A percentile compares a stretch with the other conserved stretches of the same genome.
Evolutionary conservation across 1,140 invertebrate genomes (phyloP).

Genomic region (Pseudomyrmex gracilis): DNA sequence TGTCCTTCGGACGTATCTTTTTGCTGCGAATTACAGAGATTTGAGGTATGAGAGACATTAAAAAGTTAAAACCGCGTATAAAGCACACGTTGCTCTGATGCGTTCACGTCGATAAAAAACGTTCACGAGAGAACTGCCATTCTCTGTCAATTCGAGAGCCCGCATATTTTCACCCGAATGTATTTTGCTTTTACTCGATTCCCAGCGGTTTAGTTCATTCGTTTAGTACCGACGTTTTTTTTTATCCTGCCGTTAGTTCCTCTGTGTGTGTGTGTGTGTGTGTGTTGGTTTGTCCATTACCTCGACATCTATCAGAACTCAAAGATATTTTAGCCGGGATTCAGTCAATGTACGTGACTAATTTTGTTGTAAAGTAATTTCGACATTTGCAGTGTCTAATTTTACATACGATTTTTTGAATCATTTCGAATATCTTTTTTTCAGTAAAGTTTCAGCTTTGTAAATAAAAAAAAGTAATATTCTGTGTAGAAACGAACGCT

Average conservation of each 20-base stretch:
- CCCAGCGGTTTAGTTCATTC: conserved; percentile 14
- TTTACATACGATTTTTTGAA: too few relatives aligned
- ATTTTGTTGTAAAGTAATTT: too few relatives aligned
- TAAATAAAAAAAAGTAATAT: too few relatives aligned
- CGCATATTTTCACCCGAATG: conserved; percentile 33
- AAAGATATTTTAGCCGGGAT: neutral
- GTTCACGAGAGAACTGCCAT: conserved; percentile 29
- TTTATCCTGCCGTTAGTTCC: conserved; percentile 38
- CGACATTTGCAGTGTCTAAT: too few relatives aligned
- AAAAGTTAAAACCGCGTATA: neutral
- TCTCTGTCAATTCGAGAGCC: conserved; percentile 40
- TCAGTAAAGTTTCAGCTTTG: too few relatives aligned
- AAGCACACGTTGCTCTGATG: neutral
- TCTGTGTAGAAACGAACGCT: too few relatives aligned
- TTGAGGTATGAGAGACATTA: conserved; percentile 1
- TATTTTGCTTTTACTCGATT: conserved; percentile 24
- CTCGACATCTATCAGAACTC: neutral
- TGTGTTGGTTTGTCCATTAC: conserved; percentile 21
- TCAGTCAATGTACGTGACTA: neutral
- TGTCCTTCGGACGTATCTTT: neutral
- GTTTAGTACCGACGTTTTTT: conserved; percentile 53
- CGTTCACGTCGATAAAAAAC: conserved; percentile 18
- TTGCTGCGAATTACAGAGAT: neutral
- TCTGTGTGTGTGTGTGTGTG: conserved; percentile 7
- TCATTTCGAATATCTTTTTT: too few relatives aligned